Conservation (phyloP, 2,888 invertebrate genomes). For the Drosophila macrospina region DNA sequence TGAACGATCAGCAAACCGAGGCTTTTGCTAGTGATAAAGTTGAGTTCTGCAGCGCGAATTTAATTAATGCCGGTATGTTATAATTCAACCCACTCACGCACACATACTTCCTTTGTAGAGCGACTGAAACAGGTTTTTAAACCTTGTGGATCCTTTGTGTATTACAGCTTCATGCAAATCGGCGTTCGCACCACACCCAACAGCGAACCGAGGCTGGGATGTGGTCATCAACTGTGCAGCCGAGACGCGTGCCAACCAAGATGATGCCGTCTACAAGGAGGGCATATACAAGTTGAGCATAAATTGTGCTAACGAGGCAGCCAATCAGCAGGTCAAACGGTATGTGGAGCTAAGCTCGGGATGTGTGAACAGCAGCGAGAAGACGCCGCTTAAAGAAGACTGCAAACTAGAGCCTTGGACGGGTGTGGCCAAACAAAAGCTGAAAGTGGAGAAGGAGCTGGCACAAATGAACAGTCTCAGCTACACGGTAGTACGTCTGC, state of each 20-base stretch:
- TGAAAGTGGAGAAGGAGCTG: constrained; percentile 92
- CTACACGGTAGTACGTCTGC: constrained; percentile 93
- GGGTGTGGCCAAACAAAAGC: constrained; percentile 92
- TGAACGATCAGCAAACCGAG: constrained; percentile 90
- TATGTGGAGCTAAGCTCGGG: constrained; percentile 95
- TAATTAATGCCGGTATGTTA: constrained; percentile 92
- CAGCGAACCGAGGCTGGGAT: constrained; percentile 88
- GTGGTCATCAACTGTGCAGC: constrained; percentile 96
- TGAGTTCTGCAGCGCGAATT: constrained; percentile 95
- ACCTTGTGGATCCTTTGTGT: constrained; percentile 40
- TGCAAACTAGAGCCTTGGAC: constrained; percentile 94
- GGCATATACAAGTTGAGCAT: constrained; percentile 93
- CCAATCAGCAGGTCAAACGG: constrained; percentile 88
- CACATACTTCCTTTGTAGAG: constrained; percentile 3
- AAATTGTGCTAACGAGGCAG: constrained; percentile 93
- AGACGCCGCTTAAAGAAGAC: constrained; percentile 91
- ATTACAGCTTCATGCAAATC: constrained; percentile 91
- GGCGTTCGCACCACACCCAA: constrained; percentile 89
- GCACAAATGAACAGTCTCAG: constrained; percentile 88
- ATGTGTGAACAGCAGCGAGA: constrained; percentile 92
- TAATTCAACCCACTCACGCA: constrained; percentile 28
- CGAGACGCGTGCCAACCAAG: constrained; percentile 95
- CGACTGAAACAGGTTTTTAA: constrained; percentile 62
- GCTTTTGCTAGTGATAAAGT: constrained; percentile 91
- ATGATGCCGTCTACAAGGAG: constrained; percentile 95